Percentiles rank a stretch among this genome's conserved stretches.
These are phyloP conservation scores for Tiliacea aurago DNA, from an alignment of 2,888 invertebrate genomes.

Conservation along the genomic window DNA sequence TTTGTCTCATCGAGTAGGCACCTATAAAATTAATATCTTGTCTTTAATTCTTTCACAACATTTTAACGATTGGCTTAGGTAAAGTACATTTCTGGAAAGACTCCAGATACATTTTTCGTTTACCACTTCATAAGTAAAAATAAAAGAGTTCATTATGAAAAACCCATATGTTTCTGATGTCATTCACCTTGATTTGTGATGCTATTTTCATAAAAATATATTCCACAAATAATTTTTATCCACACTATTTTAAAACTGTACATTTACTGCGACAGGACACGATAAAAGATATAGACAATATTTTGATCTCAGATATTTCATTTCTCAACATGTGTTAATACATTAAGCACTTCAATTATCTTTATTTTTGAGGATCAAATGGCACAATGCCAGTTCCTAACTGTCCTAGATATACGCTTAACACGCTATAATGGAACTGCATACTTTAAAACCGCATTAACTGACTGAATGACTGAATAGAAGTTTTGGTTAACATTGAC, in stretches of 20 bases:
- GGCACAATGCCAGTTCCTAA: constrained; percentile 50
- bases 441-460: constrained; percentile 3
- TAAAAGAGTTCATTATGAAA: constrained; percentile 21
- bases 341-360: constrained; percentile 37
- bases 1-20: background rate
- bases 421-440: constrained; percentile 9
- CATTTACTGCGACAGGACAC: constrained; percentile 17
- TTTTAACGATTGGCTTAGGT: constrained; percentile 8
- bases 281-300: constrained; percentile 30
- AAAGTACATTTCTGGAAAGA: constrained; percentile 30
- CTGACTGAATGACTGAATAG: background rate
- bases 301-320: constrained; percentile 23
- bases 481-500: constrained; percentile 19
- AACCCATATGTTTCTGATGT: constrained; percentile 45
- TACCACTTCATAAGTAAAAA: constrained; percentile 29
- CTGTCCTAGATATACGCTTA: constrained; percentile 31
- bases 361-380: constrained; percentile 51
- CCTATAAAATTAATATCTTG: background rate
- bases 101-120: constrained; percentile 22
- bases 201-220: constrained; percentile 30
- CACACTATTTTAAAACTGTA: constrained; percentile 31
- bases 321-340: constrained; percentile 41
- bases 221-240: constrained; percentile 26
- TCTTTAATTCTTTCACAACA: constrained; percentile 13
- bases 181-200: constrained; percentile 58